phyloP scores from a whole-genome alignment of 2,888 invertebrate genomes.

The Drosophila kuntzei region DNA sequence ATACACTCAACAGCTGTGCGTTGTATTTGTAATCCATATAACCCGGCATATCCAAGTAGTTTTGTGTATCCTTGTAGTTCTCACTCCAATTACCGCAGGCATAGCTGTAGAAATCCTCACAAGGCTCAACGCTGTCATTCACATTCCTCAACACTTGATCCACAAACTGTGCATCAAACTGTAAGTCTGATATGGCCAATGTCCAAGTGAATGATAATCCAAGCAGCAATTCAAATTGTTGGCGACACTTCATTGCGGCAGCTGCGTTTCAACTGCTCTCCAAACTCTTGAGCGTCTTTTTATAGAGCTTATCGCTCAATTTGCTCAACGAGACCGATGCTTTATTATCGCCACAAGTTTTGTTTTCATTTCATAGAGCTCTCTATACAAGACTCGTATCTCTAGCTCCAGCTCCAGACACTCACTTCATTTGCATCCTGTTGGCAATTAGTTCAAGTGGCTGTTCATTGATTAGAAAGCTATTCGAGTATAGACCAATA shows the following conservation, averaged over 20 bases:
- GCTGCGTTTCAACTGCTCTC: constrained; percentile 46
- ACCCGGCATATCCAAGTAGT: constrained; percentile 77
- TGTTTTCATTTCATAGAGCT: constrained; percentile 34
- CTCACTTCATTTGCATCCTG: constrained; percentile 43
- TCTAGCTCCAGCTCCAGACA: not conserved
- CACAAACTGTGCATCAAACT: constrained; percentile 50
- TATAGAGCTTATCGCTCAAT: constrained; percentile 46
- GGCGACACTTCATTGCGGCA: constrained; percentile 53
- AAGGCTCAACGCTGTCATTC: constrained; percentile 65
- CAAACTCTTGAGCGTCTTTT: constrained; percentile 10
- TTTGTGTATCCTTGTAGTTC: constrained; percentile 51
- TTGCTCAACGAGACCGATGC: constrained; percentile 31
- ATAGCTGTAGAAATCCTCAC: constrained; percentile 77
- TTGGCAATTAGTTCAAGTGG: constrained; percentile 56
- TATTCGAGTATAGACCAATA: constrained; percentile 15
- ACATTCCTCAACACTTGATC: constrained; percentile 65
- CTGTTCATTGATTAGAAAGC: constrained; percentile 56
- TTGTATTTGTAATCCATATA: constrained; percentile 77
- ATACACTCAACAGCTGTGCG: constrained; percentile 55
- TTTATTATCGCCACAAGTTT: constrained; percentile 41
- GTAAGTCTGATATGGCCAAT: constrained; percentile 4
- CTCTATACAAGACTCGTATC: not conserved
- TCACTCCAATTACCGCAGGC: constrained; percentile 78
- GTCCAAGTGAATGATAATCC: constrained; percentile 17
- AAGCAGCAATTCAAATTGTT: constrained; percentile 27